These are phyloP conservation scores for Pachyuromys duprasi DNA, from an alignment of 2,797 vertebrate genomes.

Conservation along the genomic window DNA sequence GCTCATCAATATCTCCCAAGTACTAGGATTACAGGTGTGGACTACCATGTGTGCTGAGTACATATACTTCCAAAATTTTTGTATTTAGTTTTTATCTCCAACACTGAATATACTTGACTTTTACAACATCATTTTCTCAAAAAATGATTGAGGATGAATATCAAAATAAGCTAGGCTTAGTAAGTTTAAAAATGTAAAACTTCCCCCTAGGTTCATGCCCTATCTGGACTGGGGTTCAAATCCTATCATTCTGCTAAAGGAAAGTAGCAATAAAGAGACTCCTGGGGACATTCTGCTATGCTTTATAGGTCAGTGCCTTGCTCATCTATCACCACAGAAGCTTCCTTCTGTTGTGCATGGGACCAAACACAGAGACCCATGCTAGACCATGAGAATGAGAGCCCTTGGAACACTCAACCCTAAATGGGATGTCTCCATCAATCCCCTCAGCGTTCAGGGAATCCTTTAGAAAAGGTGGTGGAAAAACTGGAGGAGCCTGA, in stretches of 20 bases:
- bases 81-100: neutral
- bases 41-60: neutral
- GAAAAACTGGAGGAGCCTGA: neutral
- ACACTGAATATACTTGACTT: neutral
- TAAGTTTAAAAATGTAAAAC: constrained; percentile 8
- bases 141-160: neutral
- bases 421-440: neutral
- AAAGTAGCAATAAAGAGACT: neutral
- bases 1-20: neutral
- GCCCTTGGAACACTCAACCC: neutral
- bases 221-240: neutral
- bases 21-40: neutral
- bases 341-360: neutral
- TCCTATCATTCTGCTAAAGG: neutral
- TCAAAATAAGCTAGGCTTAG: neutral
- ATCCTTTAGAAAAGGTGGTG: neutral
- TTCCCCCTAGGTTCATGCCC: neutral
- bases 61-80: neutral
- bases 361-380: neutral
- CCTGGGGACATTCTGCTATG: neutral
- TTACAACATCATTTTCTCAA: neutral
- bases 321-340: neutral
- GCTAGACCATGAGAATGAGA: neutral
- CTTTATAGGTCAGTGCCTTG: neutral
- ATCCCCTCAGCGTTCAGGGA: neutral